Base-by-base conservation (phyloP, 2,797 vertebrate species). In the Serranus cabrilla region DNA sequence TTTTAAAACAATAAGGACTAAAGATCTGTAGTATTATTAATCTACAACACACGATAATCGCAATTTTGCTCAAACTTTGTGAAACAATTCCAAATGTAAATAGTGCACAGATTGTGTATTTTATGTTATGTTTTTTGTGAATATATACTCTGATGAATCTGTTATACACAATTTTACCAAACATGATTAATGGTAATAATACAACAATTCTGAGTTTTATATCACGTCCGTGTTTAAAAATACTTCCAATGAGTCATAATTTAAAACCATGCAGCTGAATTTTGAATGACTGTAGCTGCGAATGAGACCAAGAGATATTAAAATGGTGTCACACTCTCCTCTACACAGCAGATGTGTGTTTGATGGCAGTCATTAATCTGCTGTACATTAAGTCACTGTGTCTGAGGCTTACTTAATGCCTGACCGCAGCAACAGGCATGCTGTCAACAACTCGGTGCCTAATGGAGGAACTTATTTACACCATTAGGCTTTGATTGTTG, bases 281-380 rank as follows among this genome's bases (percentile, higher is more conserved):
- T 78, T 55, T 59, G 20, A 62, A 76, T 47, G 7, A 47, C 59
- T 74, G 61, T 37, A 54, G 67, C 65, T 71, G 43, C 56, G 76
- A 79, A 71, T 58, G 45, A 81, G 49, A 34, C 27, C 6, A 7
- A 59, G 65, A 37, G 52, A 67, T 74, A 85, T 87, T 88, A 87
- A 40, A 50, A 75, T 18, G 34, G 43, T 71, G 78, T 80, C 65
- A 58, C 66, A 63, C 67, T 79, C 50, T 9, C 16, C 21, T 73
- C 75, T 23, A 79, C 65, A 72, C 67, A 81, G 65, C 86, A 90
- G 85, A 91, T 90, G 91, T 79, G 87, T 68, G 82, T 81, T 78
- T 79, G 84, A 87, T 86, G 71, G 64, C 63, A 87, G 79, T 42
- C 77, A 42, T 71, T 94, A 93, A 94, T 94, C 93, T 87, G 85